phyloP scores from a whole-genome alignment of 2,888 invertebrate species.

The Cryptosula pallasiana region DNA sequence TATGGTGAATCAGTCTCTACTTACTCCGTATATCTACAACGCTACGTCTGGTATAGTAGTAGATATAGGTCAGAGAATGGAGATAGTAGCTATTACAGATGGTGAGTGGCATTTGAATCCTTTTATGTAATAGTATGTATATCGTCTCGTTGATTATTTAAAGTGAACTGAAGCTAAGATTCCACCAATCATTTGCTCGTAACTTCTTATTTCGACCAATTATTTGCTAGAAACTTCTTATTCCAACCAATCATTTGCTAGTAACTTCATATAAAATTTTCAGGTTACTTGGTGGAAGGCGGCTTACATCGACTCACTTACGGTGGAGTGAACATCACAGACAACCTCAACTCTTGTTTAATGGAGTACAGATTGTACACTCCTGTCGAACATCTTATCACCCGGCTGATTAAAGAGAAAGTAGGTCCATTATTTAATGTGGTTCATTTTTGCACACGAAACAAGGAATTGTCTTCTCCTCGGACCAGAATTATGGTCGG shows the following conservation, averaged over 20 bases:
- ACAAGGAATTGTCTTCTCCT: no score
- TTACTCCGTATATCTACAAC: conserved; percentile 60
- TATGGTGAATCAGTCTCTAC: conserved; percentile 58
- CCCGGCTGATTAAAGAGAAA: conserved; percentile 56
- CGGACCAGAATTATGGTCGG: no score
- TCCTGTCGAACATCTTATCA: conserved; percentile 55
- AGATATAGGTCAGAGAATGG: conserved; percentile 60
- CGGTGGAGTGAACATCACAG: conserved; percentile 57
- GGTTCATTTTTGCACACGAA: no score
- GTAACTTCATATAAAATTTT: background rate
- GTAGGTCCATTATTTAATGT: conserved; percentile 36
- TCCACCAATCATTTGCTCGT: no score
- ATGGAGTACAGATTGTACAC: conserved; percentile 52
- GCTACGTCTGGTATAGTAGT: conserved; percentile 60
- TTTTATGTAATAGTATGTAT: no score
- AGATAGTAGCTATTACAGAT: conserved; percentile 59
- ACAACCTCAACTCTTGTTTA: conserved; percentile 53
- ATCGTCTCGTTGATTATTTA: no score
- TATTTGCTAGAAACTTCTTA: no score
- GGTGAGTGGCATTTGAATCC: conserved; percentile 46
- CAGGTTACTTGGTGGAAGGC: conserved; percentile 17
- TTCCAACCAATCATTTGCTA: background rate
- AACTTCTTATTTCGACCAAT: no score
- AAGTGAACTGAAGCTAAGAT: no score
- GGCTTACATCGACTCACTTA: background rate